These are phyloP conservation scores for Nebria ingens DNA, from an alignment of 1,140 invertebrate species.

Conservation along the genomic window DNA sequence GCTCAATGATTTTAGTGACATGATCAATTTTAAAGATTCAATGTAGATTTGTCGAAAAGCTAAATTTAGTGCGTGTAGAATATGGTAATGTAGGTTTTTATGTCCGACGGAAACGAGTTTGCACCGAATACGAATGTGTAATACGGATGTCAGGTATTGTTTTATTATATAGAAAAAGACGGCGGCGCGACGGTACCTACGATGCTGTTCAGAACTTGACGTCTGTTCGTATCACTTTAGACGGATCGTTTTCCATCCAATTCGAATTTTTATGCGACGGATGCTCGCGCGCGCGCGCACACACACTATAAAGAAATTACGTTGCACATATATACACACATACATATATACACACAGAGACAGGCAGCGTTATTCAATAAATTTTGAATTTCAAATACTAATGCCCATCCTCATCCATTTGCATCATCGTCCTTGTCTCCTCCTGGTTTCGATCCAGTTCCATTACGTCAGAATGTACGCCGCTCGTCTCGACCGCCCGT, in stretches of 20 bases:
- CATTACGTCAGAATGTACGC: neutral
- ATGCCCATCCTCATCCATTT: conserved; percentile 7
- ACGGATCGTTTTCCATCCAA: conserved; percentile 6
- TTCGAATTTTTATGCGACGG: conserved; percentile 6
- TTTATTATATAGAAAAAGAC: too few relatives aligned
- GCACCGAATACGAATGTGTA: too few relatives aligned
- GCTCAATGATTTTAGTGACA: too few relatives aligned
- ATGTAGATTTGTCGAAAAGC: too few relatives aligned
- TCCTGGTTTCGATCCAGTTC: conserved; percentile 5
- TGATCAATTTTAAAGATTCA: too few relatives aligned
- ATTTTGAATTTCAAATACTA: conserved; percentile 10
- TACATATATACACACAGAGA: neutral
- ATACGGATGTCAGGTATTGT: conserved; percentile 3
- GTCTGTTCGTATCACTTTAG: conserved; percentile 1
- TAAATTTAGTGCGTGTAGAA: too few relatives aligned
- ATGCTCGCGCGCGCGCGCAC: too few relatives aligned
- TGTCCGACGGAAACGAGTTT: too few relatives aligned
- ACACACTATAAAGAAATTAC: conserved; percentile 7
- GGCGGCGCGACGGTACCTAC: too few relatives aligned
- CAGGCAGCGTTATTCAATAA: conserved; percentile 7
- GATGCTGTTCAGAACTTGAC: neutral
- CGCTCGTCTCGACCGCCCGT: neutral
- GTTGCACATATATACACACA: too few relatives aligned
- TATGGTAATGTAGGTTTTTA: too few relatives aligned
- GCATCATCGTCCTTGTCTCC: conserved; percentile 5